These are phyloP conservation scores for Dromius quadrimaculatus DNA, from an alignment of 2,888 invertebrate genomes.

Conservation along the genomic window DNA sequence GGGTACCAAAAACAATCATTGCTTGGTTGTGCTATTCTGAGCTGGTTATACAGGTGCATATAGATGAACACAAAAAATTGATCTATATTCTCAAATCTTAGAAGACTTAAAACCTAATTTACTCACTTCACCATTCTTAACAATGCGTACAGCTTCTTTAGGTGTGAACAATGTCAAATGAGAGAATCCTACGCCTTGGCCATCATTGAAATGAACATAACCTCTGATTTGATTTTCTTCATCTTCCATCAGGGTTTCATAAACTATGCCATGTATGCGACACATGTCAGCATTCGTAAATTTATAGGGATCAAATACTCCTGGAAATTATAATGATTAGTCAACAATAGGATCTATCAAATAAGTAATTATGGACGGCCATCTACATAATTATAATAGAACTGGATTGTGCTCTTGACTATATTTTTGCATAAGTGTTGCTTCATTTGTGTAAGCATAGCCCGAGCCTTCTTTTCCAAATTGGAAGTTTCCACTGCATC, in stretches of 20 bases:
- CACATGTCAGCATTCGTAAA: conserved; percentile 84
- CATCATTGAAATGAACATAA: conserved; percentile 83
- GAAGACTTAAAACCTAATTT: too few species aligned
- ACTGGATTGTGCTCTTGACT: too few species aligned
- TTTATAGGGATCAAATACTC: conserved; percentile 82
- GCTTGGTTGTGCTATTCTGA: too few species aligned
- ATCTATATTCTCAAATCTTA: too few species aligned
- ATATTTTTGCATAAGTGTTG: too few species aligned
- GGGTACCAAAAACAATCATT: too few species aligned
- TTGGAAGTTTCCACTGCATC: too few species aligned
- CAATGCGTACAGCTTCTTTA: conserved; percentile 82
- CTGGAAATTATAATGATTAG: conserved; percentile 68
- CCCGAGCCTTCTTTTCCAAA: too few species aligned
- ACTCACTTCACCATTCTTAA: conserved; percentile 82
- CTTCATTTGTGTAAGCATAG: too few species aligned
- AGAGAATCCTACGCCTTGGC: conserved; percentile 79
- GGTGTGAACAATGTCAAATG: conserved; percentile 83
- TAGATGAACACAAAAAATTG: too few species aligned
- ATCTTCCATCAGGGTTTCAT: conserved; percentile 84
- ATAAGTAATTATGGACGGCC: background rate
- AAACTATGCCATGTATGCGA: conserved; percentile 80
- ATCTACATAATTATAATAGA: background rate
- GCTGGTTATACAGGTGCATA: too few species aligned
- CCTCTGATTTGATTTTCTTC: conserved; percentile 85
- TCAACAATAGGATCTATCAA: too few species aligned